Percentiles rank a stretch among this genome's conserved stretches.
phyloP scores from a whole-genome alignment of 2,888 invertebrate genomes.

The Tridacna crocea region DNA sequence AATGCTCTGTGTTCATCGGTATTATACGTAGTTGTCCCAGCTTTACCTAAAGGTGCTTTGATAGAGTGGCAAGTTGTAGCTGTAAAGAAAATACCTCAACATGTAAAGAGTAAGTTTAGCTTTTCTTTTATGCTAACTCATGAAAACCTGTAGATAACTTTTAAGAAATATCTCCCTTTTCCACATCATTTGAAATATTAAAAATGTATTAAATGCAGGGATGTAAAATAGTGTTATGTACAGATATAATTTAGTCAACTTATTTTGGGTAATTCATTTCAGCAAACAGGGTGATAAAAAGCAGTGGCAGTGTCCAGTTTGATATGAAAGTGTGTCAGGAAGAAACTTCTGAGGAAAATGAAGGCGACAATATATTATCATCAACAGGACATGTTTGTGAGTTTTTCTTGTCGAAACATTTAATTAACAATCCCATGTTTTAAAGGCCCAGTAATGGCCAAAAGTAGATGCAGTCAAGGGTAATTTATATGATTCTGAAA shows the following conservation, averaged over 20 bases:
- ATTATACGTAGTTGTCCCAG: conserved; percentile 89
- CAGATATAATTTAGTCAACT: too few species aligned
- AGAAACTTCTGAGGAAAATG: background rate
- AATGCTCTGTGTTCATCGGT: conserved; percentile 70
- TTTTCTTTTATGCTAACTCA: background rate
- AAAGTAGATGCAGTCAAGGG: background rate
- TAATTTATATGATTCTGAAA: too few species aligned
- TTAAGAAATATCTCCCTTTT: too few species aligned
- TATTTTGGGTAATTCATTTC: background rate
- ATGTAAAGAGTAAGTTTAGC: background rate
- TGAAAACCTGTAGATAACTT: too few species aligned
- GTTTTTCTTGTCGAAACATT: background rate
- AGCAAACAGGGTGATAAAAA: conserved; percentile 6
- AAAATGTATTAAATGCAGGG: too few species aligned
- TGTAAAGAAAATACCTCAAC: background rate
- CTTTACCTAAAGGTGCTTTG: conserved; percentile 91
- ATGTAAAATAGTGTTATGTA: too few species aligned
- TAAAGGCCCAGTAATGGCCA: too few species aligned
- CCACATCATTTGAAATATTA: too few species aligned
- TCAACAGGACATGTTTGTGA: background rate
- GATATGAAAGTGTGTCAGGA: background rate
- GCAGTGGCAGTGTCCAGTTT: background rate
- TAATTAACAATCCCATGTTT: background rate
- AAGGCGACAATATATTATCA: conserved; percentile 1
- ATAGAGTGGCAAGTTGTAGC: conserved; percentile 94